Percentiles rank a stretch among this genome's conserved stretches.
phyloP scores from a whole-genome alignment of 2,113 vertebrate genomes.

The Odontophorus gujanensis region DNA sequence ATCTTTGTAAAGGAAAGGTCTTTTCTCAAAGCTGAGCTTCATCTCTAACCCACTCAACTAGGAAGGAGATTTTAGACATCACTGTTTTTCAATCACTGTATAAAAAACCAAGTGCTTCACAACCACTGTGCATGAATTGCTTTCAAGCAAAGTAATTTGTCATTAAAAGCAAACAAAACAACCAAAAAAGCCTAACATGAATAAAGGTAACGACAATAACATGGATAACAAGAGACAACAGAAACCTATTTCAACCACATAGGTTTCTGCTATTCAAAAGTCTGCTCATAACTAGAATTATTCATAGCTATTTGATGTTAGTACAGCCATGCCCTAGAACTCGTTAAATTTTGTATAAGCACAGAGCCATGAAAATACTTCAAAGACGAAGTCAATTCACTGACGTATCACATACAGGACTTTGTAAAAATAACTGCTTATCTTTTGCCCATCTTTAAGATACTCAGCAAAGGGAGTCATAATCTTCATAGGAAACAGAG shows the following conservation, averaged over 20 bases:
- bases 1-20: not conserved
- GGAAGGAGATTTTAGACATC: not conserved
- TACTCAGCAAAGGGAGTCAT: conserved; percentile 78
- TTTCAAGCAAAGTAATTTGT: not conserved
- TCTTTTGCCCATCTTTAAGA: conserved; percentile 59
- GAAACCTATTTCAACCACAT: not conserved
- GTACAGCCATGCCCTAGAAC: not conserved
- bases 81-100: not conserved
- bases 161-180: not conserved
- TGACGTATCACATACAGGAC: not conserved
- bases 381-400: not conserved
- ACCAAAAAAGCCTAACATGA: not conserved
- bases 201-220: not conserved
- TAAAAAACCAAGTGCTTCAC: not conserved
- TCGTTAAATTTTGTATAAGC: not conserved
- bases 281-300: not conserved
- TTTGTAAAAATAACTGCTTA: conserved; percentile 30
- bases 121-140: not conserved
- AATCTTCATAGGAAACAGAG: conserved; percentile 80
- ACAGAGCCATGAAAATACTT: not conserved
- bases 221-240: not conserved
- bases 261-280: not conserved
- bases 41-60: not conserved
- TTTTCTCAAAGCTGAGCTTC: not conserved
- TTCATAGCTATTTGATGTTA: conserved; percentile 1